Conservation (phyloP, 2,797 vertebrate genomes). For the Miopithecus talapoin region DNA sequence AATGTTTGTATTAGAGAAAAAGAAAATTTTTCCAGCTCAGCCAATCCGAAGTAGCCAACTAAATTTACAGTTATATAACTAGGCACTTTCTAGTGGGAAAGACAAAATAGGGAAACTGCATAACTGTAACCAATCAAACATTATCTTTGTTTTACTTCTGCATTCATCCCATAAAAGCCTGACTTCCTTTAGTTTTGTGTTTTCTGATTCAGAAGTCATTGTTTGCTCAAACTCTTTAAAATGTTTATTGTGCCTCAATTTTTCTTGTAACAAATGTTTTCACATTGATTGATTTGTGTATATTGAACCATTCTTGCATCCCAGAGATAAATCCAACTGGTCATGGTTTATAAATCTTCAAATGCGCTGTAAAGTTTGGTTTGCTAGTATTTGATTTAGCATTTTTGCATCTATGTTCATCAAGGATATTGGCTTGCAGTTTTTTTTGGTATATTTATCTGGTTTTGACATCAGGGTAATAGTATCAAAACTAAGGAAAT, state of each 20-base stretch:
- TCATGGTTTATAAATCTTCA: neutral
- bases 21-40: neutral
- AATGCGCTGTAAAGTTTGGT: neutral
- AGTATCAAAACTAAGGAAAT: neutral
- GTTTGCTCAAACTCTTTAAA: neutral
- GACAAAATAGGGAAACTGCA: neutral
- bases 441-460: neutral
- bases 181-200: neutral
- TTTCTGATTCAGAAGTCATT: neutral
- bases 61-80: neutral
- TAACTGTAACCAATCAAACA: neutral
- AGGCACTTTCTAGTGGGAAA: neutral
- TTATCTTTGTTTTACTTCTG: neutral
- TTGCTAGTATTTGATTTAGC: neutral
- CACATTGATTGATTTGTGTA: neutral
- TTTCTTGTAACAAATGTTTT: neutral
- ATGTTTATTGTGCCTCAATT: neutral
- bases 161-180: neutral
- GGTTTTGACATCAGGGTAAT: neutral
- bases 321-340: neutral
- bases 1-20: neutral
- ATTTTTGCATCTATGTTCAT: neutral
- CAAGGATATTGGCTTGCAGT: neutral
- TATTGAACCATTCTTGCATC: neutral
- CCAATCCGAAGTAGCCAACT: neutral